Evolutionary conservation across 2,888 invertebrate genomes (phyloP), one percentile per base, ranked within the genome.

Genomic region (Sabellastarte sp.): DNA sequence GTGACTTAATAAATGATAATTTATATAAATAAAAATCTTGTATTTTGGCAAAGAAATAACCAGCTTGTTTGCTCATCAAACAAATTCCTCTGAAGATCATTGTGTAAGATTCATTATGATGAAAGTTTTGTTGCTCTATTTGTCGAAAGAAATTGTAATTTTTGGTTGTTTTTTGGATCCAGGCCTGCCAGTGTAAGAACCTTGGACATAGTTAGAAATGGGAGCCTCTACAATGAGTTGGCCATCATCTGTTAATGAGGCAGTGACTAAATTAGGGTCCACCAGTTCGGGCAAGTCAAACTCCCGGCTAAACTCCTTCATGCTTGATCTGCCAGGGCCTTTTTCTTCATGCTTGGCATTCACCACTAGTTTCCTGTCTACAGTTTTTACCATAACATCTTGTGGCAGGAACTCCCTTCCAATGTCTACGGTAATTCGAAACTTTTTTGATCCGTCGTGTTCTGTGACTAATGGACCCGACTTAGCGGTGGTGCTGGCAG

Each of bases 151-250:
- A 24, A 65, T 65, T 30, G 65, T 68, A 31, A 69, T 51, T 10
- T 57, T 58, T 15, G 68, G 69, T 20, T 67, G 64, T 59, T 65
- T 69, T 41, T 26, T 63, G 26, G 69, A 60, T 2, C 66, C 66
- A 3, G 63, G 53, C 20, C 41, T 29, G 2, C 64, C 67, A 24
- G 59, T 60, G 53, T 69, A 69, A n/a, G 29, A 33, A 4, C 69
- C 69, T 5, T 64, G 63, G 32, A 50, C 51, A 64, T 61, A 63
- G 26, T 52, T 41, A 4, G 30, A 26, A n/a, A 82, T 68, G 2
- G 83, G 83, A 3, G 83, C 83, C 65, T 83, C 82, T n/a, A 83
- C 75, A 31, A 78, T 76, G 53, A 83, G 71, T 63, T 78, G 76
- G 3, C 80, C 80, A 55, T 81, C 80, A 51, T 81, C 82, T 5